Evolutionary conservation across 1,140 invertebrate genomes (phyloP).

Genomic region (Bombus pascuorum): DNA sequence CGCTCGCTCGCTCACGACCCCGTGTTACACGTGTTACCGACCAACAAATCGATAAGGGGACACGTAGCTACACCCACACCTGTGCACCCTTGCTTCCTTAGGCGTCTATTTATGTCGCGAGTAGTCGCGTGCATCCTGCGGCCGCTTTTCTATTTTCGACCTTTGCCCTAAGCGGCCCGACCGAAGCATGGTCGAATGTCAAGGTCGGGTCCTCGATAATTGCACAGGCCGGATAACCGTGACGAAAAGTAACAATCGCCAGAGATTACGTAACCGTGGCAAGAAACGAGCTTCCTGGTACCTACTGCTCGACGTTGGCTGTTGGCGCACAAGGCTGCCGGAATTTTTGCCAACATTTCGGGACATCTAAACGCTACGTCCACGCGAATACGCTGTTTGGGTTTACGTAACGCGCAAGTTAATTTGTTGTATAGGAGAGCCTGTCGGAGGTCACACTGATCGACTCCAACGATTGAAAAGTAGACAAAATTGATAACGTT

Average conservation of each 20-base stretch:
- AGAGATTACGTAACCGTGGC: neutral
- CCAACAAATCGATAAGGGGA: constrained; percentile 58
- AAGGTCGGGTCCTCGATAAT: constrained; percentile 58
- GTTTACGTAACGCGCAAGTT: neutral
- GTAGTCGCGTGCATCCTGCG: constrained; percentile 64
- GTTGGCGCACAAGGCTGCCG: neutral
- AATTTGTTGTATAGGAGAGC: neutral
- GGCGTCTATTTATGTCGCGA: constrained; percentile 64
- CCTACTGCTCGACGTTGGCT: too few species aligned
- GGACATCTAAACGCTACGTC: neutral
- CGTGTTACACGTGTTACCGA: constrained; percentile 5
- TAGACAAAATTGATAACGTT: too few species aligned
- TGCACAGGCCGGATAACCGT: constrained; percentile 2
- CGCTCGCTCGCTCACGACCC: neutral
- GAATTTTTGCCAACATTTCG: neutral
- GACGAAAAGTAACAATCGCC: constrained; percentile 8
- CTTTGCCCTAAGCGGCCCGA: constrained; percentile 40
- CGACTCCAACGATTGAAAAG: neutral
- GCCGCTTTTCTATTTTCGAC: constrained; percentile 66
- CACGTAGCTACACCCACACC: neutral
- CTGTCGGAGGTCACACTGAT: neutral
- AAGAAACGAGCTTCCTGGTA: too few species aligned
- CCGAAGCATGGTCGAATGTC: constrained; percentile 54
- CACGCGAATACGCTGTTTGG: neutral
- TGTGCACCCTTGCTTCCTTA: constrained; percentile 33